Evolutionary conservation across 2,888 invertebrate genomes (phyloP).

Genomic region (Conistra vaccinii): DNA sequence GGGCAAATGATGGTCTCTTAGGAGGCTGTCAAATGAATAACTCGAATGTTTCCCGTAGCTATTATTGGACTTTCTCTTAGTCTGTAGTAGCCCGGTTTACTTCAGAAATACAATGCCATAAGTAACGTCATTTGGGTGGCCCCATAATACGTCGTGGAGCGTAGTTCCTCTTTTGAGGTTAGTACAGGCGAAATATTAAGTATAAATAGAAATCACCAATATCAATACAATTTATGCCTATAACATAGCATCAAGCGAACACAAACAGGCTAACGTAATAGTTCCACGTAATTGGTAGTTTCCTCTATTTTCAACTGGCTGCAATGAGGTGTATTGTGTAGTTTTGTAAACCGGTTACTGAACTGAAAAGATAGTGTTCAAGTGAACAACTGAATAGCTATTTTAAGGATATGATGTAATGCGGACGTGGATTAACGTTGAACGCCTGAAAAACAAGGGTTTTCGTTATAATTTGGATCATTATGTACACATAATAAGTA

Average conservation of each 20-base stretch:
- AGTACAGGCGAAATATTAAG: not conserved
- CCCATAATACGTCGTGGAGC: not conserved
- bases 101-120: not conserved
- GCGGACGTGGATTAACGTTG: conserved; percentile 10
- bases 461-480: conserved; percentile 26
- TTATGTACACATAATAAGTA: not conserved
- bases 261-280: conserved; percentile 32
- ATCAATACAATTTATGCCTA: conserved; percentile 18
- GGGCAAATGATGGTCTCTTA: not conserved
- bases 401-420: conserved; percentile 48
- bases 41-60: not conserved
- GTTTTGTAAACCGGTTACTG: conserved; percentile 68
- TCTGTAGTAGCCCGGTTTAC: not conserved
- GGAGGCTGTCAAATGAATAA: not conserved
- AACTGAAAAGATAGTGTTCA: conserved; percentile 49
- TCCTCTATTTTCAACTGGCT: conserved; percentile 70
- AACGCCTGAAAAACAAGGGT: conserved; percentile 23
- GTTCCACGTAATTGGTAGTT: conserved; percentile 70
- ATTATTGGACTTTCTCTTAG: not conserved
- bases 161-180: not conserved
- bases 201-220: not conserved
- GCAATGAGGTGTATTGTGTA: conserved; percentile 50
- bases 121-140: not conserved
- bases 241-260: conserved; percentile 10
- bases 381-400: conserved; percentile 3